These are phyloP conservation scores for Platygyra sinensis DNA, from an alignment of 64 coral and sea anemone species.

Conservation along the genomic window DNA sequence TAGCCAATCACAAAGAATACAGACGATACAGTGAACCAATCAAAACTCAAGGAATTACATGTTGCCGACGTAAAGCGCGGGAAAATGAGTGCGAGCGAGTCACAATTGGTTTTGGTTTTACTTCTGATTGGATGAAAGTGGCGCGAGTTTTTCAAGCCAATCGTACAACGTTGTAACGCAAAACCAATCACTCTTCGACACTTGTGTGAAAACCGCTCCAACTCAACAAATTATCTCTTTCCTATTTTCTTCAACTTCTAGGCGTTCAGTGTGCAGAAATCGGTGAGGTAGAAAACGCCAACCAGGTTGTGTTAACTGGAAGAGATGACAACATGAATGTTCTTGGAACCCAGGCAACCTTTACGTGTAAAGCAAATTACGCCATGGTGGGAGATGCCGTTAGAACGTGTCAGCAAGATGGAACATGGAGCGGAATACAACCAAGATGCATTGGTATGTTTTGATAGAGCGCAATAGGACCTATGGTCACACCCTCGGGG, in stretches of 20 bases:
- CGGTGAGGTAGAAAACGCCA: conserved; percentile 46
- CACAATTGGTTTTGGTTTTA: no score
- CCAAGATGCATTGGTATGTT: conserved; percentile 65
- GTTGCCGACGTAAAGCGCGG: no score
- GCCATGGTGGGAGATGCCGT: conserved; percentile 31
- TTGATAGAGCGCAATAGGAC: no score
- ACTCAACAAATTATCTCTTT: neutral
- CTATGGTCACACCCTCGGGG: no score
- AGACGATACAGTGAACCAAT: no score
- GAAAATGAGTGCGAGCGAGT: no score
- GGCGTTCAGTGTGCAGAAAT: conserved; percentile 58
- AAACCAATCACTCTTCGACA: no score
- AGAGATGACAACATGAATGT: neutral
- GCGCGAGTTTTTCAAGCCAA: no score
- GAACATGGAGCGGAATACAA: conserved; percentile 50
- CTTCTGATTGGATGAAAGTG: no score
- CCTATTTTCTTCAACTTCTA: neutral
- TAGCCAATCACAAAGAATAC: no score
- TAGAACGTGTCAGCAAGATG: conserved; percentile 50
- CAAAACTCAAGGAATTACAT: no score
- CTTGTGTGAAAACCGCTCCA: neutral
- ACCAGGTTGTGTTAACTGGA: neutral
- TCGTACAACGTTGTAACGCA: no score
- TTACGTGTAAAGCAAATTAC: conserved; percentile 56
- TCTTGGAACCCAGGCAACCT: conserved; percentile 32